Base-by-base conservation (phyloP, 2,888 invertebrate species). In the Euclidia mi region DNA sequence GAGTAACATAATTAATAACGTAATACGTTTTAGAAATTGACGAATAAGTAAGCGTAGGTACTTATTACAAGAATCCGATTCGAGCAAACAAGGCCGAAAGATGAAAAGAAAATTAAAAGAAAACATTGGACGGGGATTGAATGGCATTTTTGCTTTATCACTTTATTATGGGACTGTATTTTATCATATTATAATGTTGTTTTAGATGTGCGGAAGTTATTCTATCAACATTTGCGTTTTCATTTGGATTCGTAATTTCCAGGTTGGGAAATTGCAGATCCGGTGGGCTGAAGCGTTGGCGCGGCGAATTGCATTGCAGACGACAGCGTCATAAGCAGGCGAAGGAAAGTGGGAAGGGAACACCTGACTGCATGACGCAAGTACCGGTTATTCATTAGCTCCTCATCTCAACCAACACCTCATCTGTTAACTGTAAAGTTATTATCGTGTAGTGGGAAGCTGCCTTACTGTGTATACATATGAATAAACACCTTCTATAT, bases 221-320 rank as follows among this genome's bases (percentile, higher is more conserved):
- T 66, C 62, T 79, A 79, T 80, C 77, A 73, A 72, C 78, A 71
- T 80, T 81, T 78, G 79, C 79, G 79, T 84, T 85, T 87, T 87
- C 89, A 88, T 90, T 87, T 87, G 78, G 79, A 75, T 76, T 78
- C 67, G 80, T 87, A 89, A 90, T 90, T 89, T 90, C 88, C 90
- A 86, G 78, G 81, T 70, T 83, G 82, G 90, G 90, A 91, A 88
- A 90, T 91, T 87, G 87, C 71, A 61, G 55, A 74, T 72, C 78
- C 67, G 68, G 71, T 53, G 51, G 57, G 82, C 78, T 72, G 79
- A 46, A 10, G 3, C 31, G 70, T 49, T 45, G 51, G 50, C 45
- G 45, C 29, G 57, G 46, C 31, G 20, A 44, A 15, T 42, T 42
- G 37, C 32, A 56, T 28, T 70, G 59, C 62, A 71, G 50, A 56